Conservation (phyloP, 2,797 vertebrate genomes). For the Coluber constrictor region DNA sequence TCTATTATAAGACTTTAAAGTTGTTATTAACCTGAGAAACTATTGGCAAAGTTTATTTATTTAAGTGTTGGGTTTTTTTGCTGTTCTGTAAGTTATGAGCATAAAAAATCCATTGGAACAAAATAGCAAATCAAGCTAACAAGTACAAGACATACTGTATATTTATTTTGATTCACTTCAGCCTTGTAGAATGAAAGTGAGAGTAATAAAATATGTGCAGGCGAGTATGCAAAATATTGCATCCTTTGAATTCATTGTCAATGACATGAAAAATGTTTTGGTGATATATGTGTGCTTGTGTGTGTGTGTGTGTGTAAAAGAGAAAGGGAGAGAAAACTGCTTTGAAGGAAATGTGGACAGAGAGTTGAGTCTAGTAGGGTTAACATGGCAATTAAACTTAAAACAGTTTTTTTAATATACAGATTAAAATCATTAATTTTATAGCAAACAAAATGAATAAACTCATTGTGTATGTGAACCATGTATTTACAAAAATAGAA, state of each 20-base stretch:
- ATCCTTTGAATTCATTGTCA: conserved; percentile 65
- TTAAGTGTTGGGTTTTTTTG: conserved; percentile 1
- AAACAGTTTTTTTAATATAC: conserved; percentile 58
- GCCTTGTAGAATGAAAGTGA: conserved; percentile 58
- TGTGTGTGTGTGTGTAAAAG: not conserved
- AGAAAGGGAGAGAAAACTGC: conserved; percentile 36
- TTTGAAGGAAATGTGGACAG: conserved; percentile 41
- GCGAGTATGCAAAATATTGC: conserved; percentile 64
- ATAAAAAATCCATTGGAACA: conserved; percentile 36
- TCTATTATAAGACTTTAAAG: not conserved
- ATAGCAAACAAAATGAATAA: conserved; percentile 56
- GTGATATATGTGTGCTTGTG: conserved; percentile 38
- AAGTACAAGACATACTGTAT: conserved; percentile 38
- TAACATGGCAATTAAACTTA: conserved; percentile 60
- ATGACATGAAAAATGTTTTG: conserved; percentile 65
- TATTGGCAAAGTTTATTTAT: not conserved
- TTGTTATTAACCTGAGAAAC: conserved; percentile 41
- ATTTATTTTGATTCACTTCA: conserved; percentile 51
- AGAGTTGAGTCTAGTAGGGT: conserved; percentile 50
- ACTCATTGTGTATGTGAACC: conserved; percentile 24
- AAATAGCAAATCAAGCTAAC: conserved; percentile 47
- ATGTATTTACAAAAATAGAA: conserved; percentile 36
- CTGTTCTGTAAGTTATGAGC: conserved; percentile 46
- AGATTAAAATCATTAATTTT: conserved; percentile 51
- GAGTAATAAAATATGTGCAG: conserved; percentile 54